A percentile compares a stretch with the other conserved stretches of the same genome.
Evolutionary conservation across 2,113 vertebrate genomes (phyloP).

Genomic region (Psilopsiagon aurifrons): DNA sequence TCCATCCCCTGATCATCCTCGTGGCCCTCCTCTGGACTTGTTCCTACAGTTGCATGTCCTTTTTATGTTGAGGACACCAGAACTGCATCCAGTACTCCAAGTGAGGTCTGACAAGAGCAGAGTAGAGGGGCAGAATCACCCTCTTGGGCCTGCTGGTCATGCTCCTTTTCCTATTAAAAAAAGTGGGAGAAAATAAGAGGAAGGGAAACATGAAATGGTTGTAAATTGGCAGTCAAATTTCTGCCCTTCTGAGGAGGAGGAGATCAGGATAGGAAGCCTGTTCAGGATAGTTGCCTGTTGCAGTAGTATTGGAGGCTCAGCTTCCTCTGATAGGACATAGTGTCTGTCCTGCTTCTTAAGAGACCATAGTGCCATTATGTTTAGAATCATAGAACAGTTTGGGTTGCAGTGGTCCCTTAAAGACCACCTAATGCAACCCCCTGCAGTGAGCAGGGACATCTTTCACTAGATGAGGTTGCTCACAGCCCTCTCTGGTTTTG

Average conservation of each 20-base stretch:
- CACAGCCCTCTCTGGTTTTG: neutral
- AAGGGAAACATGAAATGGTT: neutral
- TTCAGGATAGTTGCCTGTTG: neutral
- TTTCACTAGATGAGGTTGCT: neutral
- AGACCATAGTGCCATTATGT: rapidly evolving
- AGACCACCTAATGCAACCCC: neutral
- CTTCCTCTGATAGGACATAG: neutral
- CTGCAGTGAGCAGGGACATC: neutral
- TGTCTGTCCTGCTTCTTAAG: neutral
- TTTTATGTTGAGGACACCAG: too few relatives aligned
- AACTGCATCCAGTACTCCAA: too few relatives aligned
- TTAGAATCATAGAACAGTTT: neutral
- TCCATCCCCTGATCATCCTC: too few relatives aligned
- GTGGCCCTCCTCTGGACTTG: too few relatives aligned
- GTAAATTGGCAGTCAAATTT: neutral
- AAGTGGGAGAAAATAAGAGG: neutral
- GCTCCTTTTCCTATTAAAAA: neutral
- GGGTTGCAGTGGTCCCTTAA: neutral
- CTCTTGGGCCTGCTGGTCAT: too few relatives aligned
- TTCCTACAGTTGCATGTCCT: too few relatives aligned
- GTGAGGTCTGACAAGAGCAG: too few relatives aligned
- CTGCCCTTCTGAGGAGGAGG: neutral
- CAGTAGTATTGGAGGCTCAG: neutral
- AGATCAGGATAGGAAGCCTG: neutral
- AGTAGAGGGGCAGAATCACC: too few relatives aligned